Evolutionary conservation across 1,140 invertebrate species (phyloP).

Genomic region (Dinoponera quadriceps): DNA sequence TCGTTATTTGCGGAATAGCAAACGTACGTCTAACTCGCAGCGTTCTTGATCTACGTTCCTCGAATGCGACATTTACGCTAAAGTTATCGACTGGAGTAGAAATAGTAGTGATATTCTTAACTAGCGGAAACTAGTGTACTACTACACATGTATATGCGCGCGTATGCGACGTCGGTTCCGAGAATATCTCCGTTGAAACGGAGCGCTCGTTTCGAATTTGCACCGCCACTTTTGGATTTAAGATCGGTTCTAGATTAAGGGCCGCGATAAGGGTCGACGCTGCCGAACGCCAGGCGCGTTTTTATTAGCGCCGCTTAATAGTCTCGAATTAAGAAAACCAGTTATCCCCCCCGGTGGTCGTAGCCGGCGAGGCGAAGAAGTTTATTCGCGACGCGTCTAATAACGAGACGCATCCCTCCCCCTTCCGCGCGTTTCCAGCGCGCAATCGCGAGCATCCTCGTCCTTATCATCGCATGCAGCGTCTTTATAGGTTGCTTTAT

Average conservation of each 20-base stretch:
- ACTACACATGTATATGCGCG: background rate
- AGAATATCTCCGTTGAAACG: constrained; percentile 10
- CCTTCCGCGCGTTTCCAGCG: background rate
- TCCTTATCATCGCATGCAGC: constrained; percentile 49
- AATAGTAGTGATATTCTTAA: constrained; percentile 55
- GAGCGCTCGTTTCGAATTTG: background rate
- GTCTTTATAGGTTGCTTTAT: constrained; percentile 47
- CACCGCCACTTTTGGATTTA: background rate
- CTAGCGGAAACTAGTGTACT: constrained; percentile 2
- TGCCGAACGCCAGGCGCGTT: background rate
- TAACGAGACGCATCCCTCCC: background rate
- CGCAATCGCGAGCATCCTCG: constrained; percentile 37
- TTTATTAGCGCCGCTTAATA: constrained; percentile 32
- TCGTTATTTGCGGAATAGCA: background rate
- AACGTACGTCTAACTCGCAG: background rate
- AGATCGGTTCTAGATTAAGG: constrained; percentile 15
- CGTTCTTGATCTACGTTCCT: background rate
- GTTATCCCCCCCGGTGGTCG: background rate
- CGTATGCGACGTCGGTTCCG: background rate
- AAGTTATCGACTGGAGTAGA: constrained; percentile 44
- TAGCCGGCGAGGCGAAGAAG: background rate
- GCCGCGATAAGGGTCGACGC: background rate
- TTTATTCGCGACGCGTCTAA: constrained; percentile 39
- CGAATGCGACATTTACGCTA: constrained; percentile 20
- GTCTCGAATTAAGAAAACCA: constrained; percentile 38